phyloP scores from a whole-genome alignment of 2,797 vertebrate species.

The Echeneis naucrates region DNA sequence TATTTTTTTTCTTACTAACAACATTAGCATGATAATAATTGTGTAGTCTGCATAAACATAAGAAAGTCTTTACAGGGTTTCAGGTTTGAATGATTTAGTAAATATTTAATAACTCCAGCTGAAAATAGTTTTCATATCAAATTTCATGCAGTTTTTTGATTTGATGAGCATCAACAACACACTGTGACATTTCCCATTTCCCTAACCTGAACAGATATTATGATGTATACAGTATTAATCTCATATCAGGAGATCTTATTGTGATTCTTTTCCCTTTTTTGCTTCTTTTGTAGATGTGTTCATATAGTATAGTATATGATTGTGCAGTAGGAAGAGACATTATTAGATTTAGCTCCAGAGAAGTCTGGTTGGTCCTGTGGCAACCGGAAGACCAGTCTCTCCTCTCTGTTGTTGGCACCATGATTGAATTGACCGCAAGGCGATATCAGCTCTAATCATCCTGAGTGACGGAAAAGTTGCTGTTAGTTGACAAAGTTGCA shows the following conservation, averaged over 20 bases:
- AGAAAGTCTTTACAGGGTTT: too few relatives aligned
- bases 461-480: constrained; percentile 46
- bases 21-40: not conserved
- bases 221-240: constrained; percentile 25
- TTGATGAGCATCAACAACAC: constrained; percentile 35
- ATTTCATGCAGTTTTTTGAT: constrained; percentile 46
- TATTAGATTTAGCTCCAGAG: constrained; percentile 24
- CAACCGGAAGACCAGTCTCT: constrained; percentile 31
- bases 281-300: not conserved
- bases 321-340: constrained; percentile 40
- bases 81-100: constrained; percentile 6
- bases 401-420: constrained; percentile 59
- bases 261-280: not conserved
- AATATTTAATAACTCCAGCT: not conserved
- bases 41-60: constrained; percentile 2
- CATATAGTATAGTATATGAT: constrained; percentile 53
- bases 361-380: constrained; percentile 44
- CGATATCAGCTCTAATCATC: constrained; percentile 81
- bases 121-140: constrained; percentile 8
- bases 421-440: constrained; percentile 32
- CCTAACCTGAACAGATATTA: constrained; percentile 29
- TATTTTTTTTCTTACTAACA: not conserved
- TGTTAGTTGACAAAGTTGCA: not conserved
- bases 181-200: constrained; percentile 28
- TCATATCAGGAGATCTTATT: constrained; percentile 4